Conservation (phyloP, 2,888 invertebrate species). For the Acronicta aceris region DNA sequence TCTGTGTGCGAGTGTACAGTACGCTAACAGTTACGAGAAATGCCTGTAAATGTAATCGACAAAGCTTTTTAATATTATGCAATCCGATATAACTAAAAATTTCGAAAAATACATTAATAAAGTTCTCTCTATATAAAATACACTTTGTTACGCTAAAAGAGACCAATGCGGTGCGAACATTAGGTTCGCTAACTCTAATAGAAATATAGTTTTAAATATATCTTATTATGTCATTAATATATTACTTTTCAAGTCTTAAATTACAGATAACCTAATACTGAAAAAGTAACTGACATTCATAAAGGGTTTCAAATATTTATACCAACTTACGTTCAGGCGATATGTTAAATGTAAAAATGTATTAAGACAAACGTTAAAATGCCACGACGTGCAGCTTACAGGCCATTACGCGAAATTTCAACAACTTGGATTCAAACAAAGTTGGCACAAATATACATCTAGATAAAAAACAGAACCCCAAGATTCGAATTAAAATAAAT, state of each 20-base stretch:
- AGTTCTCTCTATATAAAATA: conserved; percentile 76
- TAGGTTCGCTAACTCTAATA: conserved; percentile 61
- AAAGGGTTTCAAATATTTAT: conserved; percentile 67
- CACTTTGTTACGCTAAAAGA: conserved; percentile 71
- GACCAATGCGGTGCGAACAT: conserved; percentile 69
- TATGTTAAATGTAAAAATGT: conserved; percentile 69
- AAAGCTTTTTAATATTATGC: conserved; percentile 62
- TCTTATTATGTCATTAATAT: conserved; percentile 69
- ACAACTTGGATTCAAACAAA: conserved; percentile 57
- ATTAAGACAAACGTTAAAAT: conserved; percentile 33
- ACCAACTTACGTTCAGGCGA: conserved; percentile 75
- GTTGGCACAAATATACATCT: conserved; percentile 84
- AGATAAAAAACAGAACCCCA: conserved; percentile 73
- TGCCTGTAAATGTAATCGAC: conserved; percentile 64
- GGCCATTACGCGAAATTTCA: conserved; percentile 39
- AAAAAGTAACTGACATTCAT: conserved; percentile 79
- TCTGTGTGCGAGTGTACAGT: conserved; percentile 55
- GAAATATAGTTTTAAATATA: conserved; percentile 62
- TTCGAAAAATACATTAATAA: conserved; percentile 77
- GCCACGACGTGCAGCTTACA: conserved; percentile 27
- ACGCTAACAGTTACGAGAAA: conserved; percentile 59
- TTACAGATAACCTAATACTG: conserved; percentile 83
- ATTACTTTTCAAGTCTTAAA: conserved; percentile 84
- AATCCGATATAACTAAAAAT: conserved; percentile 70
- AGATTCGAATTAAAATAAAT: conserved; percentile 76